Evolutionary conservation across 35 echinoderm and acorn worm genomes (phyloP), one percentile per base, ranked within the genome.

Genomic region (Apostichopus japonicus): DNA sequence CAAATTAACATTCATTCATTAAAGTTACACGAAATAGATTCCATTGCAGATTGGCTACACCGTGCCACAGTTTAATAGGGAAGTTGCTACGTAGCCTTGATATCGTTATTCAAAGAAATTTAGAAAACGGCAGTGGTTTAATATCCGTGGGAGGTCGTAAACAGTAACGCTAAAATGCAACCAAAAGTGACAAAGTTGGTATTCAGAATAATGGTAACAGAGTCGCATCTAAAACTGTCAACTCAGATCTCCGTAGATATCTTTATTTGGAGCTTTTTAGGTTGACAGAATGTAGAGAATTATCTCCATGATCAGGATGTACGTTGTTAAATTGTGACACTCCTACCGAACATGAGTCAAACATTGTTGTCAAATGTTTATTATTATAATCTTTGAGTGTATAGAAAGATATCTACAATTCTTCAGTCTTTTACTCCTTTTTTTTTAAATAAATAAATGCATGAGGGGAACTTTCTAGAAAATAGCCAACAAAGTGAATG

Each of bases 1-100:
- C 71, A 75, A 75, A 75, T 75, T 75, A 75, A 75, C 71, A n/a
- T 75, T 6, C 71, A 75, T 75, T 75, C 71, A 75, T 75, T 75
- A 75, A 75, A 19, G 71, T 75, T 75, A 15, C 71, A 75, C 71
- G n/a, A 75, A 75, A 23, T 75, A 75, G 7, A 10, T 61, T 61
- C 57, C 57, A 61, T 19, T 75, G 71, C 71, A 19, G 22, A 75
- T 75, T 75, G 22, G 15, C n/a, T 15, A 19, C 15, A 23, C 8
- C 1, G 71, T 75, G 15, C 22, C 71, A 75, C n/a, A 0, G 17
- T 4, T 19, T 14, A 23, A 75, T 19, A 75, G n/a, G 19, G 57
- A 13, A 10, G 57, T 4, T 8, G 57, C 33, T 44, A 44, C 33
- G 33, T n/a, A 44, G 33, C 33, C 33, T 44, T 44, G 33, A 44